Evolutionary conservation across 1,140 invertebrate species (phyloP), one percentile per base, ranked within the genome.

Genomic region (Leptopilina clavipes): DNA sequence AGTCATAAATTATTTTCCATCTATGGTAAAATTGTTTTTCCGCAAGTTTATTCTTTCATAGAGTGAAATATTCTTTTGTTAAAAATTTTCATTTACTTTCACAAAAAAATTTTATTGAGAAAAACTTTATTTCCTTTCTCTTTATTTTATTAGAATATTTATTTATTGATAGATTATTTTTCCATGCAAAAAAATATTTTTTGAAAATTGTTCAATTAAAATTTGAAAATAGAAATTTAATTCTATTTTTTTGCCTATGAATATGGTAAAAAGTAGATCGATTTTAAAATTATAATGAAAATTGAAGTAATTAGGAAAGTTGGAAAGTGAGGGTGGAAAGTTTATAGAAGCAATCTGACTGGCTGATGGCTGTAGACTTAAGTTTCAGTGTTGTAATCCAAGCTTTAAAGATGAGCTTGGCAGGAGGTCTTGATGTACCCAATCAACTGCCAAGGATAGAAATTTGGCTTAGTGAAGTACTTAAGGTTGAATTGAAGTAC

Each of bases 321-420:
- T 31, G 14, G 19, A 31, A 25, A 25, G 59, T 31, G 14, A 65
- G 59, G 25, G 59, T 31, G n/a, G 59, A 65, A 65, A 65, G 22
- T 65, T 65, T 31, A 65, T 65, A 31, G 59, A 65, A 65, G 59
- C 59, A 65, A 65, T 65, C 19, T 65, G 59, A 31, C 59, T 65
- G 59, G 11, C 25, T 65, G 59, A 65, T 65, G 25, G 22, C 59
- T 65, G 59, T 65, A n/a, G 59, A 31, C 25, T 31, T 65, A 65
- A 65, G 59, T 65, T 65, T 65, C 59, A 25, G 12, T n/a, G 14
- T 31, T 65, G 59, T 65, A 65, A 65, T 65, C 59, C 59, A 31
- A 65, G 59, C 59, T 65, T 65, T 65, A 65, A 65, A 65, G 59
- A 65, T 65, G 59, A 65, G 59, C 19, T 25, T 31, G 59, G 19